A percentile compares a stretch with the other conserved stretches of the same genome.
Evolutionary conservation across 2,113 vertebrate genomes (phyloP).

Genomic region (Podiceps cristatus): DNA sequence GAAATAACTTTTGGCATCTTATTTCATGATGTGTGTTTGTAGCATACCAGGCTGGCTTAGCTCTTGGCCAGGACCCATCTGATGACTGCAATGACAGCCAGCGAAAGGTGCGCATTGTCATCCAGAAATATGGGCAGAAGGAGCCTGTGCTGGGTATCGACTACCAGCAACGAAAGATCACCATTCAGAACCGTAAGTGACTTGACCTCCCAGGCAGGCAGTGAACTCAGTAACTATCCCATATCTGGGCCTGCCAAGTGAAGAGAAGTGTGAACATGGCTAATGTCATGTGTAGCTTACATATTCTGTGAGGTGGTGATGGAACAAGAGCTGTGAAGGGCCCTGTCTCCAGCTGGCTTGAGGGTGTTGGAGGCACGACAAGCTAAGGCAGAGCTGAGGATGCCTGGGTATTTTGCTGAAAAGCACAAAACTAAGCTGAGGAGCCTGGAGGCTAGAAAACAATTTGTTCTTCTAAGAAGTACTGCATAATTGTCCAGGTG

Average conservation of each 20-base stretch:
- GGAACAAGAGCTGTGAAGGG: not conserved
- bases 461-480: not conserved
- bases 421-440: not conserved
- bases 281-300: not conserved
- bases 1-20: not conserved
- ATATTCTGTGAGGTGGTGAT: not conserved
- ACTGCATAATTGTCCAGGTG: not conserved
- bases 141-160: slow-evolving; percentile 86
- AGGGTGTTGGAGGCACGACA: not conserved
- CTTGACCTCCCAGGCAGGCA: not conserved
- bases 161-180: slow-evolving; percentile 90
- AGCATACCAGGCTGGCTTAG: slow-evolving; percentile 89
- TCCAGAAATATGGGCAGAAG: slow-evolving; percentile 86
- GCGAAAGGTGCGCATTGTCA: slow-evolving; percentile 86
- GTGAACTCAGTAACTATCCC: not conserved
- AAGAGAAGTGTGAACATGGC: not conserved
- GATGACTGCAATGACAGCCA: slow-evolving; percentile 90
- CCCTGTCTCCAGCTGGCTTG: not conserved
- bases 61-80: slow-evolving; percentile 89
- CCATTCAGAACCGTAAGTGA: slow-evolving; percentile 90
- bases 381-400: not conserved
- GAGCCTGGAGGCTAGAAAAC: not conserved
- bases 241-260: not conserved
- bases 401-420: not conserved
- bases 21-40: not conserved